Evolutionary conservation across 2,797 vertebrate genomes (phyloP), one percentile per base, ranked within the genome.

Genomic region (Podarcis lilfordi): DNA sequence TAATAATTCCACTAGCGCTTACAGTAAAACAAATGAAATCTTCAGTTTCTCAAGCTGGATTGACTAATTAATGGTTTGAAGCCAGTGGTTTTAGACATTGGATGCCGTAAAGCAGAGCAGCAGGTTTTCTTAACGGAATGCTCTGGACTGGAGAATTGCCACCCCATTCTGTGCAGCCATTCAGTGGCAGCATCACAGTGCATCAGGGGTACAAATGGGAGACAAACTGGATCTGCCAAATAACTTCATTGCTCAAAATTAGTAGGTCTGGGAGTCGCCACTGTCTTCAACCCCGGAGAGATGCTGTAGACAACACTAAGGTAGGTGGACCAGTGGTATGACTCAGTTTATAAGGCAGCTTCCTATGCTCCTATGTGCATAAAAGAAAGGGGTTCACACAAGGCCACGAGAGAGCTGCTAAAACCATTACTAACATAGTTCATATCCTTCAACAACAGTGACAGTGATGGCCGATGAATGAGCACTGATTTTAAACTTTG

Each of bases 221-320:
- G 37, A 75, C 69, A 23, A 21, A 77, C 5, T n/a, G 13, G 11
- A 55, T 45, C 77, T 82, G 86, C 85, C 9, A 88, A 75, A 75
- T 35, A 72, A 29, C 84, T 86, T 80, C 87, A 19, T 27, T 64
- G 11, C 45, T 84, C 35, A 90, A 86, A 87, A 78, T 59, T 40
- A 83, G 3, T 21, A 15, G 50, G 61, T 64, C 17, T 64, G 17
- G 7, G 61, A 23, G 61, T 64, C 17, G 5, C 21, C 21, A 0
- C 61, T 64, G 61, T 64, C 61, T 64, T 5, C 17, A 64, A 64
- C 17, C 61, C 19, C 2, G 1, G 17, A 64, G 19, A 64, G 61
- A 19, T 64, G 61, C 61, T 64, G 61, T 64, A 64, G 21, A 64
- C 5, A 64, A 64, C 21, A 64, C 25, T 71, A n/a, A 32, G 29